Conservation (phyloP, 1,140 invertebrate genomes). For the Octopus sinensis region DNA sequence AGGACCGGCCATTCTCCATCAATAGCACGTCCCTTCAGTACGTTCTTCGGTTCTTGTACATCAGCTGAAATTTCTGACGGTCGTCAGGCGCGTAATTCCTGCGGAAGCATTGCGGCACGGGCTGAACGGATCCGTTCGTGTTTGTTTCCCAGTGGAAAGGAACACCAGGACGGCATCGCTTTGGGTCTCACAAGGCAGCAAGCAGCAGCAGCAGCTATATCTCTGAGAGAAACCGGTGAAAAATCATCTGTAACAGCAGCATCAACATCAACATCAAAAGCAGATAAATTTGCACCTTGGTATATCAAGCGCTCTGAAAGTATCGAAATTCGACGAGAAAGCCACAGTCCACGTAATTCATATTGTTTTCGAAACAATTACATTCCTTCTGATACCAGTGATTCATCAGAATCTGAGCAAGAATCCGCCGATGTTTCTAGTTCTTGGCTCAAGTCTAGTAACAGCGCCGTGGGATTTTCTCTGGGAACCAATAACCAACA, state of each 20-base stretch:
- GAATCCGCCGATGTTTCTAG: background rate
- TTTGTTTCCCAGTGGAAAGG: background rate
- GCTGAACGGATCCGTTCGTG: background rate
- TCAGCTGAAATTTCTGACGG: background rate
- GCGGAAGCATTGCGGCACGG: background rate
- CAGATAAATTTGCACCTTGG: slow-evolving; percentile 9
- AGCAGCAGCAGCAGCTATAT: background rate
- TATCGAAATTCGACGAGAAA: slow-evolving; percentile 11
- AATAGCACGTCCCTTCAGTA: slow-evolving; percentile 1
- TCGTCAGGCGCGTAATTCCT: background rate
- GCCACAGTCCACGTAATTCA: slow-evolving; percentile 15
- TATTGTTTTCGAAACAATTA: slow-evolving; percentile 16
- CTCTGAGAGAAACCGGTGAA: background rate
- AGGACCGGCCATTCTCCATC: background rate
- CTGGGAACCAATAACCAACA: background rate
- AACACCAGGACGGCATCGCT: background rate
- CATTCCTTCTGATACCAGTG: background rate
- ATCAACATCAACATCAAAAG: background rate
- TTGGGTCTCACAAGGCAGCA: background rate
- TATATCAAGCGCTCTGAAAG: slow-evolving; percentile 15
- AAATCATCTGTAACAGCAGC: background rate
- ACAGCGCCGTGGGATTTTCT: background rate
- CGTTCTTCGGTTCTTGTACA: slow-evolving; percentile 3
- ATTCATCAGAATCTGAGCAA: background rate
- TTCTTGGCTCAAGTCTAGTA: slow-evolving; percentile 2